A percentile compares a stretch with the other conserved stretches of the same genome.
These are phyloP conservation scores for Calliopsis andreniformis DNA, from an alignment of 1,140 invertebrate species.

Conservation along the genomic window DNA sequence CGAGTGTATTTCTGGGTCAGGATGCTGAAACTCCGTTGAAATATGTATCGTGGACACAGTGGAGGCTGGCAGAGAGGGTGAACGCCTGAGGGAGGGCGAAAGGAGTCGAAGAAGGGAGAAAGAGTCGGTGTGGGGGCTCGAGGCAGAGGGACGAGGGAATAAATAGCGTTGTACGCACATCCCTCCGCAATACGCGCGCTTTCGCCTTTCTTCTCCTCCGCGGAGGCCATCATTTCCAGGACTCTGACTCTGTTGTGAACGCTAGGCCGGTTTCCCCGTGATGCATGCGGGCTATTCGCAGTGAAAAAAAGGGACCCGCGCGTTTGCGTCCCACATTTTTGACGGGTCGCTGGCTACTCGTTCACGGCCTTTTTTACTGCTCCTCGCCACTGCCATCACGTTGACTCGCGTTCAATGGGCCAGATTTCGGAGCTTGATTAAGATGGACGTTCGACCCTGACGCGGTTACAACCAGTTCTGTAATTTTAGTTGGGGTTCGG, in stretches of 20 bases:
- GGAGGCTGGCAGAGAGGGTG: not conserved
- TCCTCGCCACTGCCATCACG: not conserved
- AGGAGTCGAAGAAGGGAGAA: conserved; percentile 3
- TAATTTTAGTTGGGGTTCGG: too few relatives aligned
- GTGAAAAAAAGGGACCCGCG: conserved; percentile 50
- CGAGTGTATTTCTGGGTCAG: conserved; percentile 72
- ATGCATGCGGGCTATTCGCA: conserved; percentile 70
- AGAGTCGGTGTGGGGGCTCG: not conserved
- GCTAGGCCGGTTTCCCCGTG: conserved; percentile 46
- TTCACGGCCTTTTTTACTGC: conserved; percentile 13
- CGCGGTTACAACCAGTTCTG: not conserved
- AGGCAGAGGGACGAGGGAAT: conserved; percentile 45
- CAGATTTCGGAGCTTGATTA: conserved; percentile 17
- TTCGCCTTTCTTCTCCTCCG: conserved; percentile 61
- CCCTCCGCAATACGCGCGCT: conserved; percentile 54
- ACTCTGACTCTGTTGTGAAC: conserved; percentile 61
- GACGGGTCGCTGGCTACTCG: conserved; percentile 62
- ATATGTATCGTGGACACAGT: conserved; percentile 56
- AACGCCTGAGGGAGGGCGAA: not conserved
- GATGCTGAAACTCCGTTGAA: conserved; percentile 58
- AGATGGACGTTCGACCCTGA: not conserved
- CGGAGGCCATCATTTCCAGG: conserved; percentile 66
- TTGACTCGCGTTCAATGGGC: conserved; percentile 34
- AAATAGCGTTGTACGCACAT: conserved; percentile 60
- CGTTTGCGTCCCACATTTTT: conserved; percentile 66